phyloP scores from a whole-genome alignment of 2,797 vertebrate species.

The Nyctalus aviator region DNA sequence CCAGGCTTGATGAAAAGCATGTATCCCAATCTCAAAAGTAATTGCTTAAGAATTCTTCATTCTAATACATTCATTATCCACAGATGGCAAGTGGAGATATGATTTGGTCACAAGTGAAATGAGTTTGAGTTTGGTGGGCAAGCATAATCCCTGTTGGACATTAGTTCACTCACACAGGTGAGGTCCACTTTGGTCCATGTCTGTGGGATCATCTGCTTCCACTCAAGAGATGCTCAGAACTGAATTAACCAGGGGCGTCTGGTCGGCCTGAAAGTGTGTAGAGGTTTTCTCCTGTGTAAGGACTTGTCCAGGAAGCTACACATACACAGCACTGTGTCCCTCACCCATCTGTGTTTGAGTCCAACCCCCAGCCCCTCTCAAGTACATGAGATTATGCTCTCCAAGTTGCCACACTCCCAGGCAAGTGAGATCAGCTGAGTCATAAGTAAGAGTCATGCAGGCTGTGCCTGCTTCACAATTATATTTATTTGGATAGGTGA shows the following conservation, averaged over 20 bases:
- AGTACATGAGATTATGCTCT: neutral
- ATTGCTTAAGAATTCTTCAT: constrained; percentile 85
- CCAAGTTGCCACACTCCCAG: constrained; percentile 39
- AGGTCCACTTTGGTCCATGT: constrained; percentile 67
- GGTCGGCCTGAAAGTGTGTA: constrained; percentile 60
- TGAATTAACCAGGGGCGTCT: constrained; percentile 77
- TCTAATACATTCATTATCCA: constrained; percentile 85
- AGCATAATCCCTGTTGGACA: constrained; percentile 77
- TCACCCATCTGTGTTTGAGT: constrained; percentile 41
- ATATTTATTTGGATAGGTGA: neutral
- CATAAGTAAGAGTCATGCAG: constrained; percentile 20
- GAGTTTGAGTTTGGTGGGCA: constrained; percentile 82
- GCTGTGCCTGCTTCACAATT: neutral
- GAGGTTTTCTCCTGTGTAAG: neutral
- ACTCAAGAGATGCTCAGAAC: constrained; percentile 68
- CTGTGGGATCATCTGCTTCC: constrained; percentile 77
- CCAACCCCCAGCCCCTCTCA: neutral
- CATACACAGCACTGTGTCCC: neutral
- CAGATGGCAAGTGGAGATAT: constrained; percentile 82
- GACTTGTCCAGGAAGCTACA: neutral
- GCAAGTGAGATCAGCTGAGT: constrained; percentile 29
- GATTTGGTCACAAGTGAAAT: constrained; percentile 85
- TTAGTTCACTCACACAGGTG: constrained; percentile 53
- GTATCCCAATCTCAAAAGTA: constrained; percentile 73
- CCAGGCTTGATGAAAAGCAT: constrained; percentile 72